A percentile compares a stretch with the other conserved stretches of the same genome.
phyloP scores from a whole-genome alignment of 2,113 vertebrate genomes.

The Eidolon helvum region DNA sequence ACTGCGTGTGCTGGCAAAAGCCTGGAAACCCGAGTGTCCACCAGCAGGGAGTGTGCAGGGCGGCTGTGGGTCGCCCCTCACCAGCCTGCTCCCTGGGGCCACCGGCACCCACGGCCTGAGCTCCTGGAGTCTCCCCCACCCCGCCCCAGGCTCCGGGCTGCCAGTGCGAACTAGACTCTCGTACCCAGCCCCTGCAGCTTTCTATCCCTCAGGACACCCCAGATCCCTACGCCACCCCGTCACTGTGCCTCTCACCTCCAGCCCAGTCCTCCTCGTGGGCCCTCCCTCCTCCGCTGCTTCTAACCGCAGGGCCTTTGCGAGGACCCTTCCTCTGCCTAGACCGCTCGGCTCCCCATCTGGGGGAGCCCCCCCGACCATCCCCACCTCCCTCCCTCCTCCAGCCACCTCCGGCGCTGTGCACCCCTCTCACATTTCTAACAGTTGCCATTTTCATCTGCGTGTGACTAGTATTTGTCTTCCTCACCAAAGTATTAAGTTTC shows the following conservation, averaged over 20 bases:
- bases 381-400: background rate
- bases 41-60: background rate
- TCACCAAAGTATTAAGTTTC: background rate
- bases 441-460: background rate
- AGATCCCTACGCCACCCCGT: background rate
- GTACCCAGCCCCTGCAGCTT: background rate
- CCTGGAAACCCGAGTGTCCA: accelerated
- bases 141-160: background rate
- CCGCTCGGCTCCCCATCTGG: background rate
- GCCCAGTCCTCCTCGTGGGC: accelerated
- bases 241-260: accelerated
- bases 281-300: background rate
- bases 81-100: background rate
- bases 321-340: background rate
- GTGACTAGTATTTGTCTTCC: background rate
- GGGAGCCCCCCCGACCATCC: background rate
- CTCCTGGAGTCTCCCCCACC: background rate
- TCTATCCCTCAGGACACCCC: too few species aligned
- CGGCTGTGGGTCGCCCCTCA: background rate
- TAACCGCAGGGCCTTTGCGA: background rate
- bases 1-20: background rate
- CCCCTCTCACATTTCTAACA: background rate
- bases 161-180: accelerated
- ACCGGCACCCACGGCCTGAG: accelerated
- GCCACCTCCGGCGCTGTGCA: accelerated